phyloP scores from a whole-genome alignment of 2,113 vertebrate species.

The Bubo blakistoni region DNA sequence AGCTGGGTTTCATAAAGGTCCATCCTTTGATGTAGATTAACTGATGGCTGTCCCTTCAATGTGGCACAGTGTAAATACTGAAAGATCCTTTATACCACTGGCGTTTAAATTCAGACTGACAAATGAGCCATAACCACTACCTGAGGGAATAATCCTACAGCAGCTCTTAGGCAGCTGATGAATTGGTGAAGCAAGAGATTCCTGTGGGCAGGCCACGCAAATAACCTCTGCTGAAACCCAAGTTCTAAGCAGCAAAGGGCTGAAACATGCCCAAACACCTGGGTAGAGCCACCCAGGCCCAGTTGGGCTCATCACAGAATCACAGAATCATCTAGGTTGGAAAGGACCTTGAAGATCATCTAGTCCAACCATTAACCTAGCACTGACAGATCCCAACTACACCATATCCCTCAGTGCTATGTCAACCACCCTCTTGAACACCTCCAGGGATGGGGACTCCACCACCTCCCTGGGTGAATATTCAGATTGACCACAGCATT shows the following conservation, averaged over 20 bases:
- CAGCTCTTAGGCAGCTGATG: rapidly evolving
- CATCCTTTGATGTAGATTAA: not conserved
- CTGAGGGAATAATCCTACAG: not conserved
- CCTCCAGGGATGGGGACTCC: no score
- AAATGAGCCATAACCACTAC: not conserved
- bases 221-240: not conserved
- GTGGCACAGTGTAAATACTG: not conserved
- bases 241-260: not conserved
- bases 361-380: no score
- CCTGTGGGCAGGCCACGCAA: not conserved
- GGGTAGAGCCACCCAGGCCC: not conserved
- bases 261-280: not conserved
- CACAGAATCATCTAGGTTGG: no score
- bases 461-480: no score
- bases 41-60: not conserved
- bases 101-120: not conserved
- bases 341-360: no score
- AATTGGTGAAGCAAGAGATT: not conserved
- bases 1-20: not conserved
- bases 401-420: no score
- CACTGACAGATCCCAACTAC: no score
- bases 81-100: not conserved
- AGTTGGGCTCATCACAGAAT: not conserved
- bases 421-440: no score
- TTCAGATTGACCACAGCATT: not conserved